phyloP scores from a whole-genome alignment of 2,797 vertebrate genomes.

The Acipenser oxyrinchus region DNA sequence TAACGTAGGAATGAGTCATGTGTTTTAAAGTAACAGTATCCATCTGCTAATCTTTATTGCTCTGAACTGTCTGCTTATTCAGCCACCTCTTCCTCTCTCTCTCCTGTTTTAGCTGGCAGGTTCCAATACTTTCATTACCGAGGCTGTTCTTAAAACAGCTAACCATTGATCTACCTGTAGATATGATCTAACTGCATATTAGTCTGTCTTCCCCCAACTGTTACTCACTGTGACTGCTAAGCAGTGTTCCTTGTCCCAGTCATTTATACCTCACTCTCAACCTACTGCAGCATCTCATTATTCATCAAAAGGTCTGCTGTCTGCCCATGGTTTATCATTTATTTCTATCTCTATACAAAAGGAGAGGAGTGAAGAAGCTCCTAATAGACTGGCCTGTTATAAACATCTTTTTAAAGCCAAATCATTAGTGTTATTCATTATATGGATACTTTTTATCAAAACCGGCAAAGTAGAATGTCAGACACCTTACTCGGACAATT shows the following conservation, averaged over 20 bases:
- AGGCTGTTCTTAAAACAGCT: slow-evolving; percentile 17
- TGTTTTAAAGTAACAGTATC: neutral
- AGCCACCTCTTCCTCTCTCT: neutral
- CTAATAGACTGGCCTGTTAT: slow-evolving; percentile 11
- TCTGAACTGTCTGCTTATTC: slow-evolving; percentile 3
- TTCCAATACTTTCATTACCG: slow-evolving; percentile 14
- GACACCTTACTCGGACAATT: neutral
- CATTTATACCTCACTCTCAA: slow-evolving; percentile 13
- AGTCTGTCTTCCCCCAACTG: slow-evolving; percentile 3
- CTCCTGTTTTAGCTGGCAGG: slow-evolving; percentile 5
- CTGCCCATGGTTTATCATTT: slow-evolving; percentile 12
- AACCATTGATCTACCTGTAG: slow-evolving; percentile 23
- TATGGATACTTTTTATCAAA: slow-evolving; percentile 17
- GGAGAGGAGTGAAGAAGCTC: slow-evolving; percentile 4
- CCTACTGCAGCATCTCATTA: slow-evolving; percentile 22
- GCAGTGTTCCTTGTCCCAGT: slow-evolving; percentile 10
- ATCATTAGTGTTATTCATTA: slow-evolving; percentile 27
- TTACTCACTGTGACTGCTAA: slow-evolving; percentile 12
- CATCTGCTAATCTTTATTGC: slow-evolving; percentile 22
- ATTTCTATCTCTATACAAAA: slow-evolving; percentile 21
- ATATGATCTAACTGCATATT: slow-evolving; percentile 15
- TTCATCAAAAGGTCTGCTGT: slow-evolving; percentile 12
- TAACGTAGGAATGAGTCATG: too few species aligned
- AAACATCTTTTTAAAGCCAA: slow-evolving; percentile 12
- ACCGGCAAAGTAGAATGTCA: slow-evolving; percentile 1